Evolutionary conservation across 2,113 vertebrate genomes (phyloP).

Genomic region (Upupa epops): DNA sequence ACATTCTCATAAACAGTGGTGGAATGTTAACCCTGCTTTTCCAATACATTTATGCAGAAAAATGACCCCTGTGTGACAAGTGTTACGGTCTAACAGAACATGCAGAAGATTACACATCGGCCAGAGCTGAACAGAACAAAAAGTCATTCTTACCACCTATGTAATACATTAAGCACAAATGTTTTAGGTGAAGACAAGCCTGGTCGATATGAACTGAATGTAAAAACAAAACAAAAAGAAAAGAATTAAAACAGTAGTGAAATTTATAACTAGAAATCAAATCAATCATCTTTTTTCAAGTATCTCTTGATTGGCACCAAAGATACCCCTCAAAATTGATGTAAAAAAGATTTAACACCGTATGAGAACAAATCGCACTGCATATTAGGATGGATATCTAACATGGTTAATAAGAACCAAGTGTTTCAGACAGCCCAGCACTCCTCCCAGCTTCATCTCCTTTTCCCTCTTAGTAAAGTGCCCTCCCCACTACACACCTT

Average conservation of each 20-base stretch:
- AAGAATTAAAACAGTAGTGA: conserved; percentile 57
- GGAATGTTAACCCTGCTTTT: conserved; percentile 77
- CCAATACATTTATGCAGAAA: conserved; percentile 57
- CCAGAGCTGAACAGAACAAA: conserved; percentile 60
- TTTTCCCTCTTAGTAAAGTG: background rate
- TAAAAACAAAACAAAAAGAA: conserved; percentile 81
- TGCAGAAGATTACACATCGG: conserved; percentile 63
- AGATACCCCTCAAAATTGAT: background rate
- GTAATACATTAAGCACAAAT: conserved; percentile 88
- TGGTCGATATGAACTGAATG: conserved; percentile 85
- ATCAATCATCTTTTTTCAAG: conserved; percentile 4
- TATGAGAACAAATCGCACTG: conserved; percentile 81
- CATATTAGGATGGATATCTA: conserved; percentile 13
- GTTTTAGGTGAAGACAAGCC: conserved; percentile 87
- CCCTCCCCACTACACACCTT: background rate
- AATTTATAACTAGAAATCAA: conserved; percentile 16
- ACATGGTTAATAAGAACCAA: background rate
- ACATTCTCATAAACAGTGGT: conserved; percentile 81
- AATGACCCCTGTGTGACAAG: conserved; percentile 53
- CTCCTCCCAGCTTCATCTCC: background rate
- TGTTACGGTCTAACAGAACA: conserved; percentile 63
- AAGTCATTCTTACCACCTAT: conserved; percentile 87
- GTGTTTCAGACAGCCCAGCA: background rate
- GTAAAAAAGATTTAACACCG: conserved; percentile 70
- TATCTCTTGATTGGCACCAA: conserved; percentile 8